Evolutionary conservation across 1,140 invertebrate species (phyloP).

Genomic region (Capitella teleta): DNA sequence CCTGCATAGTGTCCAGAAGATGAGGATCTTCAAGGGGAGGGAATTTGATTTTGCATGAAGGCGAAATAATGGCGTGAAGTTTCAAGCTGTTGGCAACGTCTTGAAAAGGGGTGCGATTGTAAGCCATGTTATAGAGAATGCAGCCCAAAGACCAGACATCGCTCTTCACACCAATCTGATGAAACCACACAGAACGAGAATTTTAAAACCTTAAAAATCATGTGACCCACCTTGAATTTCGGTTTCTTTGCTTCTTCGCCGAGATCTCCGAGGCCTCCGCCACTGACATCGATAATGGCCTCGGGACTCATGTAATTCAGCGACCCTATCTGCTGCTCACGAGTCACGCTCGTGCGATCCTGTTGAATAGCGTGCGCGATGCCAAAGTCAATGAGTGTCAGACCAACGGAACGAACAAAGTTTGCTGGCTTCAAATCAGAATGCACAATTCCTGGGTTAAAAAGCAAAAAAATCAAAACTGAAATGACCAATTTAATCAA

Average conservation of each 20-base stretch:
- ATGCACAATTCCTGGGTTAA: conserved; percentile 87
- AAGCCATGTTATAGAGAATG: conserved; percentile 87
- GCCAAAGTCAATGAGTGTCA: conserved; percentile 97
- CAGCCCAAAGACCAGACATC: conserved; percentile 97
- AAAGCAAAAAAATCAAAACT: too few species aligned
- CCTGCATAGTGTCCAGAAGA: conserved; percentile 25
- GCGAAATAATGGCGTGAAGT: conserved; percentile 69
- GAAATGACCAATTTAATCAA: conserved; percentile 1
- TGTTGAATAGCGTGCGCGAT: conserved; percentile 81
- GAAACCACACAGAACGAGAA: not conserved
- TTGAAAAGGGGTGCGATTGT: conserved; percentile 81
- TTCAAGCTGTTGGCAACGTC: conserved; percentile 68
- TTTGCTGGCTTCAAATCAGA: conserved; percentile 95
- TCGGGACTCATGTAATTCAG: conserved; percentile 96
- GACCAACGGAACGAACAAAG: conserved; percentile 75
- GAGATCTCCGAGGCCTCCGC: conserved; percentile 9
- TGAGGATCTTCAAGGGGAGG: conserved; percentile 31
- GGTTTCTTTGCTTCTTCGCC: not conserved
- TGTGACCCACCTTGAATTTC: conserved; percentile 3
- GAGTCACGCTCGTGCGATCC: conserved; percentile 81
- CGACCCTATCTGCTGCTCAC: conserved; percentile 67
- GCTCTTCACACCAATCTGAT: conserved; percentile 76
- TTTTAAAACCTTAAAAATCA: not conserved
- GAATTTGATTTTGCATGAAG: conserved; percentile 63
- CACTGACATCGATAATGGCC: conserved; percentile 53